phyloP scores from a whole-genome alignment of 2,113 vertebrate genomes.

The Natator depressus region DNA sequence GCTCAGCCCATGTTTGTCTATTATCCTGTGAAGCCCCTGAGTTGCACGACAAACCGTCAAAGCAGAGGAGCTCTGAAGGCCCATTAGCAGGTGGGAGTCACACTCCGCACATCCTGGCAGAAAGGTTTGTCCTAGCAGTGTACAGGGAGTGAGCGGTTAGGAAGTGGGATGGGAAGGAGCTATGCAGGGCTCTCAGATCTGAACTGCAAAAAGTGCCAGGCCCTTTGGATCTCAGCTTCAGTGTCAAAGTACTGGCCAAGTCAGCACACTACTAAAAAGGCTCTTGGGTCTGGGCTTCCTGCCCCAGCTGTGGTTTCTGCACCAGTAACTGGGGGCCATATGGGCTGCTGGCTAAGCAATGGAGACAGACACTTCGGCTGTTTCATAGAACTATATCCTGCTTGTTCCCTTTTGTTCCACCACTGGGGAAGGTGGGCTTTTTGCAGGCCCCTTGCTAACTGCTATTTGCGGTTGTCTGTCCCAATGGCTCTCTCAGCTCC shows the following conservation, averaged over 20 bases:
- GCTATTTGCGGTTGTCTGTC: accelerated
- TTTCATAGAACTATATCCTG: not conserved
- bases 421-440: not conserved
- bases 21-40: not conserved
- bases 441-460: not conserved
- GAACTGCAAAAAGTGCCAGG: not conserved
- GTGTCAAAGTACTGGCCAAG: no score
- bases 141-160: not conserved
- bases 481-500: not conserved
- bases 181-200: not conserved
- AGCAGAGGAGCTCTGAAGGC: not conserved
- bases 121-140: not conserved
- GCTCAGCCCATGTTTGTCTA: not conserved
- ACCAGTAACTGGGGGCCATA: not conserved
- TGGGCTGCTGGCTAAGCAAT: no score
- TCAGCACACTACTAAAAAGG: not conserved
- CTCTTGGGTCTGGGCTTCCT: not conserved
- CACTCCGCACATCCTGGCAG: not conserved
- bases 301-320: not conserved
- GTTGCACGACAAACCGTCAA: not conserved
- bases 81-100: not conserved
- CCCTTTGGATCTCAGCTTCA: not conserved
- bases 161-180: not conserved
- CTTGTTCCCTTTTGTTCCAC: not conserved
- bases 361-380: not conserved